Conservation (phyloP, 1,140 invertebrate genomes). For the Hyposmocoma kahamanoa region DNA sequence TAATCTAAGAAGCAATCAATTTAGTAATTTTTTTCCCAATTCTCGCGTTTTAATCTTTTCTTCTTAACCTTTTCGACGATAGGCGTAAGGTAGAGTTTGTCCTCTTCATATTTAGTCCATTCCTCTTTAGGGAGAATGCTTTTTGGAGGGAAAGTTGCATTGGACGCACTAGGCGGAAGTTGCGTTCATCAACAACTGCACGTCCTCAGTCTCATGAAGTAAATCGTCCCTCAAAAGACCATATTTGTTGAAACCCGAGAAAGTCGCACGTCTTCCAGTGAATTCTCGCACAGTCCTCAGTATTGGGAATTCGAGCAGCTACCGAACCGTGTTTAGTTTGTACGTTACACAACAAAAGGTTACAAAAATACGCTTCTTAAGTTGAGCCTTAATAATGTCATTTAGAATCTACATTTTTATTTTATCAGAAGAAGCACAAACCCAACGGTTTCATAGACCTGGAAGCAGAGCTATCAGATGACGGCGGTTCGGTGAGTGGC, state of each 20-base stretch:
- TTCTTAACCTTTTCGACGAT: conserved; percentile 82
- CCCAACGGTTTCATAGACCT: conserved; percentile 71
- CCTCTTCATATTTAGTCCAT: conserved; percentile 92
- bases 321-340: too few species aligned
- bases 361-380: too few species aligned
- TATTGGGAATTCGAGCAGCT: too few species aligned
- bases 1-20: conserved; percentile 5
- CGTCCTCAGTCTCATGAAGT: conserved; percentile 80
- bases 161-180: conserved; percentile 86
- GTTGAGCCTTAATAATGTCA: not conserved
- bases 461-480: conserved; percentile 74
- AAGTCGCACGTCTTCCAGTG: too few species aligned
- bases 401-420: not conserved
- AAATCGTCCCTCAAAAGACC: conserved; percentile 88
- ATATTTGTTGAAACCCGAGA: too few species aligned
- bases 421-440: conserved; percentile 37
- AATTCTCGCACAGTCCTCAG: too few species aligned
- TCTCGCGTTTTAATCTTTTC: conserved; percentile 82
- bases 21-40: conserved; percentile 84
- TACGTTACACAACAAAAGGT: too few species aligned
- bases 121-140: conserved; percentile 88
- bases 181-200: conserved; percentile 85
- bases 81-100: conserved; percentile 86
- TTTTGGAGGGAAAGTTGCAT: conserved; percentile 81
- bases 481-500: conserved; percentile 36